Base-by-base conservation (phyloP, 2,113 vertebrate species). In the Upupa epops region DNA sequence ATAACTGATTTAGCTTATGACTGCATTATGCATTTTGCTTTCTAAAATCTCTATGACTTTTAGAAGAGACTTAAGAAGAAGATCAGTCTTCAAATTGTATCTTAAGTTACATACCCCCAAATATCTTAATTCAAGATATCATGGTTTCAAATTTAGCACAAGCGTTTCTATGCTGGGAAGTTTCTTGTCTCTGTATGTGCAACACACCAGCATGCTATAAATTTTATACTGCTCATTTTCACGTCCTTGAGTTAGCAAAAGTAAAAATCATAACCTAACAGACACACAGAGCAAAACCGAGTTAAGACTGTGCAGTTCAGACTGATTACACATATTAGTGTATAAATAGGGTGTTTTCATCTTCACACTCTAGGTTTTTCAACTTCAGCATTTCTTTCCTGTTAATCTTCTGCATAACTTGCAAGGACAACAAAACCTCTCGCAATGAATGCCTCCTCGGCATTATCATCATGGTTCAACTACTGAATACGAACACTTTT, bases 281-380 rank as follows among this genome's bases (percentile, higher is more conserved):
- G 6, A 45, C 5, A 13, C 25, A 17, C 11, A 14, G 3, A n/a
- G 36, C 29, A 5, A 17, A 70, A 29, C 13, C 66, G 7, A 52
- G 9, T n/a, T 59, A 46, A 61, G 22, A 34, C 1, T 32, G 9
- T 1, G 3, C 46, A 40, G 31, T 40, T 78, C 42, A 32, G 11
- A 61, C 10, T 45, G 22, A 15, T 46, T n/a, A n/a, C 83, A 76
- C 5, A 54, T 11, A 2, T 0, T 2, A 46, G 19, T 1, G 1
- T 7, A 42, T 31, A n/a, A 31, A 66, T 49, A 42, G 10, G 7
- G 4, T 9, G 4, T 28, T 84, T 49, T 31, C 31, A 42, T 64
- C 89, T 81, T 49, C 32, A 66, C 77, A 59, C 17, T 18, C 37
- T 36, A 52, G 6, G 18, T 63, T 83, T 88, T 78, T 59, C 28